Conservation (phyloP, 1,140 invertebrate species). For the Hycleus cichorii region DNA sequence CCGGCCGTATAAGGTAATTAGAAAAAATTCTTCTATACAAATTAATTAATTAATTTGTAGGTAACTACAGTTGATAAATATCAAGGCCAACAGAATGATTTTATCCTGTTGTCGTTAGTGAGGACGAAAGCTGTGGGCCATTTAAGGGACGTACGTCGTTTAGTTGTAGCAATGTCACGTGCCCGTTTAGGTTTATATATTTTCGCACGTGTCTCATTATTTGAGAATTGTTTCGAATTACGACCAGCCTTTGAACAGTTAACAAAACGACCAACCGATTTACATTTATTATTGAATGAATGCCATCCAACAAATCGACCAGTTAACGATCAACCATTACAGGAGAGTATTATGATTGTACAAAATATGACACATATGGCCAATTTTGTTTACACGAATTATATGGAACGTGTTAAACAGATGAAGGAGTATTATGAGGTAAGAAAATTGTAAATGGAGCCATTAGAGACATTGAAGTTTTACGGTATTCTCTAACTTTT, state of each 20-base stretch:
- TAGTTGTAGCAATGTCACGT: slow-evolving; percentile 96
- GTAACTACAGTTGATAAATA: slow-evolving; percentile 97
- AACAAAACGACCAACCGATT: slow-evolving; percentile 60
- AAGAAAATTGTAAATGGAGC: slow-evolving; percentile 17
- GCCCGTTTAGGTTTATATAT: slow-evolving; percentile 96
- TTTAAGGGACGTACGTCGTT: slow-evolving; percentile 87
- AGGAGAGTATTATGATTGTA: slow-evolving; percentile 48
- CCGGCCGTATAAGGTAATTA: slow-evolving; percentile 77
- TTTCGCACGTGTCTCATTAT: slow-evolving; percentile 86
- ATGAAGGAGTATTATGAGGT: slow-evolving; percentile 51
- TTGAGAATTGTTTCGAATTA: slow-evolving; percentile 95
- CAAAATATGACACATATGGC: slow-evolving; percentile 91
- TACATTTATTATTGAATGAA: slow-evolving; percentile 74
- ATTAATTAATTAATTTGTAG: slow-evolving; percentile 31
- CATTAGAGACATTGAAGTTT: not conserved
- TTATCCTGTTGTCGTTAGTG: slow-evolving; percentile 92
- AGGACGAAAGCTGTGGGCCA: slow-evolving; percentile 95
- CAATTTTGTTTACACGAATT: slow-evolving; percentile 85
- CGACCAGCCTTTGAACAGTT: slow-evolving; percentile 90
- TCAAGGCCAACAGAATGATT: slow-evolving; percentile 99
- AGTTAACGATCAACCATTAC: slow-evolving; percentile 35
- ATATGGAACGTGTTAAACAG: slow-evolving; percentile 65
- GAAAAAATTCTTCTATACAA: not conserved
- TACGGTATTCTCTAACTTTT: slow-evolving; percentile 13
- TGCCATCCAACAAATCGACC: slow-evolving; percentile 62